Conservation (phyloP, 2,113 vertebrate species). For the Aegotheles bennettii region DNA sequence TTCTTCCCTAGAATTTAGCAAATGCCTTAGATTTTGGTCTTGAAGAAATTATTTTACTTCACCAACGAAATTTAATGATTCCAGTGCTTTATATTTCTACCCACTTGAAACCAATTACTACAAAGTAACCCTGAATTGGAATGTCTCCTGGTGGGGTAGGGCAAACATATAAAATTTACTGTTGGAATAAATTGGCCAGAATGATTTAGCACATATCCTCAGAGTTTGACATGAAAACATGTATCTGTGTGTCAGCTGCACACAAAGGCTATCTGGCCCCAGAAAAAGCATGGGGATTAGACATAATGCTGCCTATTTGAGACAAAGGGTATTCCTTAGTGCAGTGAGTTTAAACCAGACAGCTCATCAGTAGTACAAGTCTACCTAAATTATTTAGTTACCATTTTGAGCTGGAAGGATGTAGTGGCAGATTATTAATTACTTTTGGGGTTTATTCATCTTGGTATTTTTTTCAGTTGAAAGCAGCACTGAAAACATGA, state of each 20-base stretch:
- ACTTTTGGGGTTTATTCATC: neutral
- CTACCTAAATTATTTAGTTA: slow-evolving; percentile 28
- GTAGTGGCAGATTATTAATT: neutral
- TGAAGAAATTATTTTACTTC: neutral
- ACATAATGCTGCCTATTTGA: slow-evolving; percentile 9
- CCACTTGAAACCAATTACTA: neutral
- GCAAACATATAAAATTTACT: neutral
- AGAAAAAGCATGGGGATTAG: slow-evolving; percentile 18
- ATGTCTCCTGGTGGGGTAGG: neutral
- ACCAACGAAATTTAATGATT: neutral
- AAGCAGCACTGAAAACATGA: neutral
- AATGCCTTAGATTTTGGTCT: neutral
- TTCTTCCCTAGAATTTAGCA: neutral
- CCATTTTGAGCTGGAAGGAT: slow-evolving; percentile 7
- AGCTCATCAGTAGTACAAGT: neutral
- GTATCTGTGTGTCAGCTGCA: neutral
- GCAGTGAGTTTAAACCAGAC: neutral
- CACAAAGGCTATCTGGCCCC: slow-evolving; percentile 7
- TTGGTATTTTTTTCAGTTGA: neutral
- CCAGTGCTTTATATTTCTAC: neutral
- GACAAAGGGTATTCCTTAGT: slow-evolving; percentile 10
- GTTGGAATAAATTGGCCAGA: neutral
- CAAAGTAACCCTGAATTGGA: neutral
- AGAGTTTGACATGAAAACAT: slow-evolving; percentile 3
- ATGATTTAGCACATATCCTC: neutral